Percentiles rank a stretch among this genome's conserved stretches.
These are phyloP conservation scores for Odiellus spinosus DNA, from an alignment of 2,888 invertebrate species.

Conservation along the genomic window DNA sequence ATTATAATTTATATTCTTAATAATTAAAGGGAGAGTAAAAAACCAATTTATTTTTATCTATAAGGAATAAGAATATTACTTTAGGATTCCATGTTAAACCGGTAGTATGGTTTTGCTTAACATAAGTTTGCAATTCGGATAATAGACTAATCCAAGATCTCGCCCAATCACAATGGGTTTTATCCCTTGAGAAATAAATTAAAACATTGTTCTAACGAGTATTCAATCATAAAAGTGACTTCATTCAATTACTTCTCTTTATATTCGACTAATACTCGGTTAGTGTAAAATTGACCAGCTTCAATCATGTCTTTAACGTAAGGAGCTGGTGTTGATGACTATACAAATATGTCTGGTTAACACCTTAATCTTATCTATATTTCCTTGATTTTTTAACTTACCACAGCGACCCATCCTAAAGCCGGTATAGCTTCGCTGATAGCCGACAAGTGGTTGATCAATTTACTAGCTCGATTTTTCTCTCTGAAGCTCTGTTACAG, in stretches of 20 bases:
- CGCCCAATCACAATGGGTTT: slow-evolving; percentile 86
- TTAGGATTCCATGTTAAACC: slow-evolving; percentile 72
- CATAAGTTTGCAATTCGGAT: slow-evolving; percentile 70
- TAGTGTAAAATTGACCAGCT: slow-evolving; percentile 93
- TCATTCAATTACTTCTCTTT: slow-evolving; percentile 57
- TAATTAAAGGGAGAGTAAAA: too few species aligned
- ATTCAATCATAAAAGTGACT: background rate
- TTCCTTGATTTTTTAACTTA: slow-evolving; percentile 30
- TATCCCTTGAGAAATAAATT: slow-evolving; percentile 39
- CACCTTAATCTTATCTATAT: background rate
- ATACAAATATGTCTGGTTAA: slow-evolving; percentile 18
- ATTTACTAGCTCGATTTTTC: slow-evolving; percentile 64
- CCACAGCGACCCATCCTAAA: slow-evolving; percentile 86
- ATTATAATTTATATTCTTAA: too few species aligned
- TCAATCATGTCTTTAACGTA: slow-evolving; percentile 98
- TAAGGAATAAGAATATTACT: slow-evolving; percentile 4
- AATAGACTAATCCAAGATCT: slow-evolving; percentile 78
- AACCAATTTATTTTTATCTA: too few species aligned
- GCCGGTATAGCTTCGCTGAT: slow-evolving; percentile 93
- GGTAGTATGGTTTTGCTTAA: slow-evolving; percentile 89
- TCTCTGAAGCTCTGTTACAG: slow-evolving; percentile 66
- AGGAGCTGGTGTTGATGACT: slow-evolving; percentile 79
- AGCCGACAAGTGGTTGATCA: slow-evolving; percentile 90
- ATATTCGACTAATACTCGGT: slow-evolving; percentile 94
- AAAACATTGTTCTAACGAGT: slow-evolving; percentile 2